Base-by-base conservation (phyloP, 2,888 invertebrate species). In the Adineta ricciae region DNA sequence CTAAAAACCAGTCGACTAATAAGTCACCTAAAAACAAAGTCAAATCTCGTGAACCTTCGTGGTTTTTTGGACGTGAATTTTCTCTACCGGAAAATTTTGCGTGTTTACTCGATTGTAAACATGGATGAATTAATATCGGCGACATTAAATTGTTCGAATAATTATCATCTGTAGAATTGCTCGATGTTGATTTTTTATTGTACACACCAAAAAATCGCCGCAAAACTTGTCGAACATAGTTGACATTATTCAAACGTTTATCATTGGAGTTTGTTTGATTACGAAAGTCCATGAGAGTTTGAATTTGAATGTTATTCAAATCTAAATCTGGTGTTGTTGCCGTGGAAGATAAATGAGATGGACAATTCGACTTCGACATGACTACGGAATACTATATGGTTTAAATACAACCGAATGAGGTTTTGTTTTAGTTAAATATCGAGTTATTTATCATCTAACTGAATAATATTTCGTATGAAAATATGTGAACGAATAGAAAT, bases 11-110 rank as follows among this genome's bases (percentile, higher is more conserved):
- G 24, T 78, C 41, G 24, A 78, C 14, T 41, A 78, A 78, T 41
- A 78, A 78, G 38, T 78, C 78, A 78, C 78, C 78, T 78, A 78
- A 64, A 27, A 64, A n/a, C n/a, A n/a, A n/a, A n/a, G n/a, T n/a
- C n/a, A n/a, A n/a, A n/a, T n/a, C n/a, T n/a, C n/a, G n/a, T n/a
- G n/a, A n/a, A n/a, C n/a, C n/a, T n/a, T n/a, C n/a, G n/a, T n/a
- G n/a, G n/a, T n/a, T n/a, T n/a, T n/a, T n/a, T n/a, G n/a, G n/a
- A n/a, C n/a, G n/a, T n/a, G n/a, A n/a, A n/a, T n/a, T n/a, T 32
- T 32, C 19, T 64, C 19, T 78, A 78, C 78, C 78, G 16, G 78
- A 78, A 78, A 78, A 78, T 78, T 41, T 78, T 11, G 24, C 38
- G n/a, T 78, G 78, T n/a, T 78, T 78, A 41, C 41, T 19, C 24